Evolutionary conservation across 2,888 invertebrate genomes (phyloP).

Genomic region (Pegoplata infirma): DNA sequence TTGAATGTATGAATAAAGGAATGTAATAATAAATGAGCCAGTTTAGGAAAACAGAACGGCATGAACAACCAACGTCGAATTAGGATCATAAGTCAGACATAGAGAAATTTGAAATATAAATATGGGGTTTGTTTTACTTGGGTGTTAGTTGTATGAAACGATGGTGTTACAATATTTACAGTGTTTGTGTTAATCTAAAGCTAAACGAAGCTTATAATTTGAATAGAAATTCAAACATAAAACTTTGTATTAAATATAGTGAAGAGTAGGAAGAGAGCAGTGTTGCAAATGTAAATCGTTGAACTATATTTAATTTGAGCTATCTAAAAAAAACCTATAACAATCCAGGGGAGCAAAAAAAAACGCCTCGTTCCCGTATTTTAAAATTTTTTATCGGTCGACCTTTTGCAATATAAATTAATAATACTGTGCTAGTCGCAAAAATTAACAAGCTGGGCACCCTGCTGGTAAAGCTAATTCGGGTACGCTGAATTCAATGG

Average conservation of each 20-base stretch:
- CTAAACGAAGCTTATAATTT: constrained; percentile 27
- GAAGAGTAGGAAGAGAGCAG: background rate
- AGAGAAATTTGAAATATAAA: constrained; percentile 30
- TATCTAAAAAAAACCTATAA: no score
- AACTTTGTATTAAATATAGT: background rate
- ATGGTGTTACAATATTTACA: background rate
- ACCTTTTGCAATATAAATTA: no score
- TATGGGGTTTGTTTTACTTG: background rate
- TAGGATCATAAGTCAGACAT: constrained; percentile 11
- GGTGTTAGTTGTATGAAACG: background rate
- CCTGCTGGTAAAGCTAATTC: no score
- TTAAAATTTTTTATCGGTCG: no score
- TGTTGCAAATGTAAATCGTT: background rate
- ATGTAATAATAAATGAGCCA: no score
- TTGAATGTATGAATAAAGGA: background rate
- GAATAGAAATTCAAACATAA: background rate
- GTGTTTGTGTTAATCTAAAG: constrained; percentile 5
- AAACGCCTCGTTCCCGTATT: no score
- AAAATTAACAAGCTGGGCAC: no score
- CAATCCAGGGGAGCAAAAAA: no score
- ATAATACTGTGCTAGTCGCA: no score
- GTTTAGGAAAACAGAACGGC: background rate
- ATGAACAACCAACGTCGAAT: background rate
- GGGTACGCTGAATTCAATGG: no score
- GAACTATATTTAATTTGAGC: no score